A percentile compares a stretch with the other conserved stretches of the same genome.
phyloP scores from a whole-genome alignment of 1,140 invertebrate species.

The Saccostrea glomerata region DNA sequence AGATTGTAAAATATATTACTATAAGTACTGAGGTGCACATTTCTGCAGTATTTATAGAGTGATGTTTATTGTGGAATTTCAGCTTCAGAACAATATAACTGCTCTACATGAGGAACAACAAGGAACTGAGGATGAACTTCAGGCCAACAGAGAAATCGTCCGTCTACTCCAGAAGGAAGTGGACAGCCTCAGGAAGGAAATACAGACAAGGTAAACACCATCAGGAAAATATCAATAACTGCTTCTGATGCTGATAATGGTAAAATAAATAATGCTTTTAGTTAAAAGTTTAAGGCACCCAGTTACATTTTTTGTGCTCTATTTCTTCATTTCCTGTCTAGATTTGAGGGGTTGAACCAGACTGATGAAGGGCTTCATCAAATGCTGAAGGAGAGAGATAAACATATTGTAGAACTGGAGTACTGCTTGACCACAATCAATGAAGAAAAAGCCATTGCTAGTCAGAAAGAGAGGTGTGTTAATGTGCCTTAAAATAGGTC shows the following conservation, averaged over 20 bases:
- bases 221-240: background rate
- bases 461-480: constrained; percentile 63
- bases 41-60: background rate
- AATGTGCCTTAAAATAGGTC: background rate
- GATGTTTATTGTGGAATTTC: constrained; percentile 10
- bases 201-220: constrained; percentile 68
- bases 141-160: constrained; percentile 77
- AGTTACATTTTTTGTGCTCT: background rate
- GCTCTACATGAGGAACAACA: constrained; percentile 69
- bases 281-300: background rate
- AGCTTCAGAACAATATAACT: constrained; percentile 68
- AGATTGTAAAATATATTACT: too few species aligned
- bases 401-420: constrained; percentile 69
- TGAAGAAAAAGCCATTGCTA: constrained; percentile 63
- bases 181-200: constrained; percentile 68
- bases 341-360: background rate
- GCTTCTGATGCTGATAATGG: background rate
- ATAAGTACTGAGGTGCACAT: too few species aligned
- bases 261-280: background rate
- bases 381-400: constrained; percentile 69
- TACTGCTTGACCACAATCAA: constrained; percentile 60
- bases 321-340: background rate
- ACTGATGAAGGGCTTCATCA: constrained; percentile 48
- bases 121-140: constrained; percentile 74
- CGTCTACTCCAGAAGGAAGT: constrained; percentile 77